Evolutionary conservation across 2,888 invertebrate species (phyloP).

Genomic region (Platycheirus rosarum): DNA sequence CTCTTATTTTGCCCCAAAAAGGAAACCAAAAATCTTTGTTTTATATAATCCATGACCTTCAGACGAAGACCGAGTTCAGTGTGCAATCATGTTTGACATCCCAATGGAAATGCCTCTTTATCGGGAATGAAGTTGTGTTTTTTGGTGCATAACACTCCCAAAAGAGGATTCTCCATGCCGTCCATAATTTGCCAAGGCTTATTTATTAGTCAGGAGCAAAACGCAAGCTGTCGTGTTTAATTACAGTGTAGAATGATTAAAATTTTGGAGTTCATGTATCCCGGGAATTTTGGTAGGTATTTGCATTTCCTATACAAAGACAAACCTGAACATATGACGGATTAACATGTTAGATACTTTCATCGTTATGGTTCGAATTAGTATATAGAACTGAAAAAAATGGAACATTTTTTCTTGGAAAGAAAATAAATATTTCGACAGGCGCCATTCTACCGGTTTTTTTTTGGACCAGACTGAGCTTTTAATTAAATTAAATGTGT

Average conservation of each 20-base stretch:
- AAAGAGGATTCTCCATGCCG: background rate
- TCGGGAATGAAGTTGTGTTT: conserved; percentile 8
- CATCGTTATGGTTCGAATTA: no score
- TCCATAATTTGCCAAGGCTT: background rate
- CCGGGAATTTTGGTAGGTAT: background rate
- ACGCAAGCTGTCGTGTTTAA: conserved; percentile 2
- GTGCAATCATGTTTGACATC: conserved; percentile 35
- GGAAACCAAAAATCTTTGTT: background rate
- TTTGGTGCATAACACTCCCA: background rate
- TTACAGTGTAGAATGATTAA: conserved; percentile 6
- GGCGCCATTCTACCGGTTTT: no score
- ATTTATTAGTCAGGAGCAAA: conserved; percentile 11
- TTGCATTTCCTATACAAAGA: background rate
- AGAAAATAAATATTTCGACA: no score
- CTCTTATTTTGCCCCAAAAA: conserved; percentile 3
- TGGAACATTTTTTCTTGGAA: no score
- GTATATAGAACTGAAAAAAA: no score
- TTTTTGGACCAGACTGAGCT: no score
- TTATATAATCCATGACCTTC: conserved; percentile 6
- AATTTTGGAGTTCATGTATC: background rate
- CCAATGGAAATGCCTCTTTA: conserved; percentile 34
- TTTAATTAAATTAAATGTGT: no score
- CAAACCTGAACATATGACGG: no score
- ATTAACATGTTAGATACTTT: no score
- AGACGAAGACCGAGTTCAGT: conserved; percentile 27